These are phyloP conservation scores for Punctoribates punctum DNA, from an alignment of 2,888 invertebrate species.

Conservation along the genomic window DNA sequence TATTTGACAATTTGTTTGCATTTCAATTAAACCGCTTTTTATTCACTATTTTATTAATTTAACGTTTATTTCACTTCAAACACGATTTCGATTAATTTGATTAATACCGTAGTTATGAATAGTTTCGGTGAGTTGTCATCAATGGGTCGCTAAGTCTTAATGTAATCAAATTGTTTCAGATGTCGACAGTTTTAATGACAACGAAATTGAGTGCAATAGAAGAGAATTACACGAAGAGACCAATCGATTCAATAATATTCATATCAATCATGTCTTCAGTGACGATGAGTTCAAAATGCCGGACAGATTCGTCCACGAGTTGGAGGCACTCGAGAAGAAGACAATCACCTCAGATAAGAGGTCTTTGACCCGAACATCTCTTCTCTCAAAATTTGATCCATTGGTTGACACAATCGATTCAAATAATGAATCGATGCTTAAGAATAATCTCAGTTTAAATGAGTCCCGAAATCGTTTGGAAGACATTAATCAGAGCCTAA, in stretches of 20 bases:
- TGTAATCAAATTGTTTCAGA: not conserved
- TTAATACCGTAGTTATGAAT: not conserved
- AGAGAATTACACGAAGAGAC: not conserved
- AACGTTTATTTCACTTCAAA: not conserved
- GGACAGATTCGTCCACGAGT: slow-evolving; percentile 30
- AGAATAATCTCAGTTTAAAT: not conserved
- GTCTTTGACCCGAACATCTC: slow-evolving; percentile 32
- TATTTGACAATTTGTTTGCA: slow-evolving; percentile 6
- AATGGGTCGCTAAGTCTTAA: not conserved
- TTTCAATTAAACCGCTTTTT: slow-evolving; percentile 13
- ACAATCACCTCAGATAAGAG: not conserved
- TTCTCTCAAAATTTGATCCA: slow-evolving; percentile 40
- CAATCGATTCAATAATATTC: not conserved
- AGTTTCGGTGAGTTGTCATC: slow-evolving; percentile 28
- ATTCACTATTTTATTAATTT: not conserved
- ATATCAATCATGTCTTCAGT: not conserved
- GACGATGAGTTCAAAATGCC: slow-evolving; percentile 39
- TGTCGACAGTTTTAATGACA: slow-evolving; percentile 9
- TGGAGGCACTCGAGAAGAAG: slow-evolving; percentile 32
- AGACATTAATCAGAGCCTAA: not conserved
- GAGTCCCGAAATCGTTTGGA: not conserved
- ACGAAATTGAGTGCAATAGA: not conserved
- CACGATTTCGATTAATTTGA: not conserved
- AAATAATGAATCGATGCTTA: not conserved
- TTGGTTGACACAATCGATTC: slow-evolving; percentile 15